A percentile compares a stretch with the other conserved stretches of the same genome.
phyloP scores from a whole-genome alignment of 1,140 invertebrate genomes.

The Lepidotrigona ventralis region DNA sequence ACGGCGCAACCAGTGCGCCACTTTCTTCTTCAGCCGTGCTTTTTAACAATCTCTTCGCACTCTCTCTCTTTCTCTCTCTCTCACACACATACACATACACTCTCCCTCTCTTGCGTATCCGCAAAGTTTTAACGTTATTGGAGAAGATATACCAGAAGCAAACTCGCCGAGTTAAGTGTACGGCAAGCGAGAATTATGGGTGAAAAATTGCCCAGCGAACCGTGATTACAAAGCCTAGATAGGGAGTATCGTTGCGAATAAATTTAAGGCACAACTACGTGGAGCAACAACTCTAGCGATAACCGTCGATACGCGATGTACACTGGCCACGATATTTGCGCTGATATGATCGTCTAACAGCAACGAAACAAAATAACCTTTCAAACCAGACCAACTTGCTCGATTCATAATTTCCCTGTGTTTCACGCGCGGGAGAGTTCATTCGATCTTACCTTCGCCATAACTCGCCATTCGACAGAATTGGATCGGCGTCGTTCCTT shows the following conservation, averaged over 20 bases:
- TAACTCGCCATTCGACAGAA: neutral
- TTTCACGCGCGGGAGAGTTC: neutral
- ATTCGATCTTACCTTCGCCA: neutral
- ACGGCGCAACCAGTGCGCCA: neutral
- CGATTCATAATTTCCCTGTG: neutral
- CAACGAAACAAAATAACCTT: neutral
- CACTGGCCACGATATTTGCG: neutral
- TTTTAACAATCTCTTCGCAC: conserved; percentile 10
- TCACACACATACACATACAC: too few relatives aligned
- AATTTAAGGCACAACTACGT: conserved; percentile 1
- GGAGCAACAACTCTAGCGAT: neutral
- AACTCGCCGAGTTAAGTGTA: neutral
- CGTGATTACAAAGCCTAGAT: neutral
- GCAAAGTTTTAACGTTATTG: conserved; percentile 20
- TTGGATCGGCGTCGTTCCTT: neutral
- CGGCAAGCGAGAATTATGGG: neutral
- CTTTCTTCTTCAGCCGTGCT: conserved; percentile 6
- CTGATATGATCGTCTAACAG: neutral
- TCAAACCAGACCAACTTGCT: neutral
- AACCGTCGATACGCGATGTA: neutral
- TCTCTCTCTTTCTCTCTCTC: accelerated
- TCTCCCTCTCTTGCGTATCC: too few relatives aligned
- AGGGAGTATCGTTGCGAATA: neutral
- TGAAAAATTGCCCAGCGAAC: neutral
- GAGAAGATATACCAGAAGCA: conserved; percentile 8